Evolutionary conservation across 2,888 invertebrate species (phyloP).

Genomic region (Leptinotarsa tumamoca): DNA sequence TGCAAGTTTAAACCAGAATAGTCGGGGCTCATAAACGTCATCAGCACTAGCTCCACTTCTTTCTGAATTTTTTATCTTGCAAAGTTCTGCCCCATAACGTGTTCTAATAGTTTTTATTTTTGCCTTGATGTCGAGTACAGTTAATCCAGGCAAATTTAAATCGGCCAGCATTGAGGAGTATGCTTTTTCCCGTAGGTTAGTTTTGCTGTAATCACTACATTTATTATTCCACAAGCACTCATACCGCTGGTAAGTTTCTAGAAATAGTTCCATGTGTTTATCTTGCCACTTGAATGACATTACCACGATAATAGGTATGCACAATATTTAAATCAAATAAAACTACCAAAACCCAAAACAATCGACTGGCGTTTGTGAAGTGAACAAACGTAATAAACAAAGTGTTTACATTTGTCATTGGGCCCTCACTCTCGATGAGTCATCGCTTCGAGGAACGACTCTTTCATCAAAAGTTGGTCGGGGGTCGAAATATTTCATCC

Average conservation of each 20-base stretch:
- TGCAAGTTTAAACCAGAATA: constrained; percentile 2
- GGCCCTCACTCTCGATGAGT: constrained; percentile 18
- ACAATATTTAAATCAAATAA: no score
- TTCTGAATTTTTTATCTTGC: background rate
- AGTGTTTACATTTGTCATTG: constrained; percentile 7
- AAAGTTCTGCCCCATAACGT: background rate
- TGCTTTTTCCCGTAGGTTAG: background rate
- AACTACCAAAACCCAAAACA: no score
- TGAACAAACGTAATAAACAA: background rate
- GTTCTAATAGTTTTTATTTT: background rate
- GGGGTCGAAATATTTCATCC: background rate
- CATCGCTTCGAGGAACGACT: constrained; percentile 18
- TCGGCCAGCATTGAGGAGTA: background rate
- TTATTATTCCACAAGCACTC: constrained; percentile 3
- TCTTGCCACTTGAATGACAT: background rate
- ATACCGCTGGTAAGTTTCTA: constrained; percentile 3
- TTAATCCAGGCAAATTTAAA: background rate
- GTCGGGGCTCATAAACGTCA: background rate
- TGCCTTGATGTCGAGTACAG: background rate
- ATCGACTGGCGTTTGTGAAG: constrained; percentile 16
- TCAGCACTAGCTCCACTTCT: constrained; percentile 6
- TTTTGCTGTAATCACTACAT: background rate
- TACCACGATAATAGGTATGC: no score
- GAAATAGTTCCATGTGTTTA: background rate
- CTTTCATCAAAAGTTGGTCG: constrained; percentile 19